Conservation (phyloP, 2,113 vertebrate genomes). For the Argyrosomus japonicus region DNA sequence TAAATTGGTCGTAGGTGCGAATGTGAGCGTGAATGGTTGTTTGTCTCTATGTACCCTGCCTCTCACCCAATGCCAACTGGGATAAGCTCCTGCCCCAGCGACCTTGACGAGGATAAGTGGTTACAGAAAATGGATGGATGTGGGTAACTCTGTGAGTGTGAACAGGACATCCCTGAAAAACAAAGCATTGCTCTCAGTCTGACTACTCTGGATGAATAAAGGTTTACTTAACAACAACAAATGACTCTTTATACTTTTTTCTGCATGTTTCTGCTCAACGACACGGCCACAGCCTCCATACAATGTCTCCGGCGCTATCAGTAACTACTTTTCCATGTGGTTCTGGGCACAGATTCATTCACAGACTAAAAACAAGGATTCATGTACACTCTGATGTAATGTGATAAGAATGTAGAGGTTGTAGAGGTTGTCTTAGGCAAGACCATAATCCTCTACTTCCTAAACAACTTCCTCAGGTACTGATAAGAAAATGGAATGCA, state of each 20-base stretch:
- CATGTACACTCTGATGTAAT: neutral
- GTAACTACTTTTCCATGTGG: neutral
- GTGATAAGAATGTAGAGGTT: neutral
- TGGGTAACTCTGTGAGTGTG: neutral
- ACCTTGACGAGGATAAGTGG: no score
- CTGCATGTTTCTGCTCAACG: neutral
- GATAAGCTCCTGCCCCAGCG: no score
- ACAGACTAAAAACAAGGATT: neutral
- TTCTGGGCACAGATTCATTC: neutral
- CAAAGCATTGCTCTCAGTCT: neutral
- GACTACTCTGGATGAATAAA: neutral
- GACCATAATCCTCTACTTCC: neutral
- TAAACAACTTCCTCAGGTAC: neutral
- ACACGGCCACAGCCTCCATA: neutral
- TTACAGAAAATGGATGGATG: neutral
- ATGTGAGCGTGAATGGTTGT: no score
- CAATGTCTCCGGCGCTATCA: neutral
- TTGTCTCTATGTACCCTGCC: no score
- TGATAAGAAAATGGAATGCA: neutral
- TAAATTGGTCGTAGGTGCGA: no score
- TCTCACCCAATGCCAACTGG: no score
- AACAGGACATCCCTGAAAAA: neutral
- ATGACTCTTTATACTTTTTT: neutral
- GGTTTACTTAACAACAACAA: neutral
- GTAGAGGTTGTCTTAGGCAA: neutral